These are phyloP conservation scores for Dromius quadrimaculatus DNA, from an alignment of 2,888 invertebrate species.

Conservation along the genomic window DNA sequence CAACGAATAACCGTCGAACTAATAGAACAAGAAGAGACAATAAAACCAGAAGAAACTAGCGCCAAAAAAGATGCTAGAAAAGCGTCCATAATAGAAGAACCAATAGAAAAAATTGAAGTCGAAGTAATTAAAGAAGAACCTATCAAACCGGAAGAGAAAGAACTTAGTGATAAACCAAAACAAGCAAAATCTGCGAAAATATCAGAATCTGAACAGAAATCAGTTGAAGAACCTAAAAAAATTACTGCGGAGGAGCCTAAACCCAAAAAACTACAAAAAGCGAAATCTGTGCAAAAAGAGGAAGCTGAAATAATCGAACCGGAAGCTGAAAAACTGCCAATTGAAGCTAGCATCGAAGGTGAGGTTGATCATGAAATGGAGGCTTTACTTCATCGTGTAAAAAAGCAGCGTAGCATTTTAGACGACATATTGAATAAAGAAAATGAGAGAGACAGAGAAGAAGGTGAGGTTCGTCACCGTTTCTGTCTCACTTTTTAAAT, in stretches of 20 bases:
- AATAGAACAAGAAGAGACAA: slow-evolving; percentile 67
- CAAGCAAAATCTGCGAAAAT: slow-evolving; percentile 61
- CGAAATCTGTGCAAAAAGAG: slow-evolving; percentile 56
- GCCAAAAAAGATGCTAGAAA: slow-evolving; percentile 61
- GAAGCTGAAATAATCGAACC: slow-evolving; percentile 56
- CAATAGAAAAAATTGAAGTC: slow-evolving; percentile 59
- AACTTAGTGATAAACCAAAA: slow-evolving; percentile 61
- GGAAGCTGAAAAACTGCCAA: slow-evolving; percentile 44
- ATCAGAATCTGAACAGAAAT: slow-evolving; percentile 60
- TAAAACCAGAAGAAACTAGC: slow-evolving; percentile 64
- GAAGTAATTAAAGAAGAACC: slow-evolving; percentile 56
- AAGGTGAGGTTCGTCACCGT: slow-evolving; percentile 51
- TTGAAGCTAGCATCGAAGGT: slow-evolving; percentile 63
- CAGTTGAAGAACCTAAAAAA: slow-evolving; percentile 64
- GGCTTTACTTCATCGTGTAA: slow-evolving; percentile 74
- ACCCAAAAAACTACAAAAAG: slow-evolving; percentile 56
- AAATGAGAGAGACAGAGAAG: slow-evolving; percentile 46
- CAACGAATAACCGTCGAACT: slow-evolving; percentile 68
- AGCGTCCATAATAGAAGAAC: slow-evolving; percentile 54
- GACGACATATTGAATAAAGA: slow-evolving; percentile 68
- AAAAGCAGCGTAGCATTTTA: slow-evolving; percentile 77
- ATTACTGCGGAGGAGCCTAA: slow-evolving; percentile 63
- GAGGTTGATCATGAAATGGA: slow-evolving; percentile 74
- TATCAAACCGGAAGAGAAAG: slow-evolving; percentile 63
- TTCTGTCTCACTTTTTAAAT: slow-evolving; percentile 39